Percentiles rank a stretch among this genome's conserved stretches.
These are phyloP conservation scores for Brachyopa scutellaris DNA, from an alignment of 2,888 invertebrate species.

Conservation along the genomic window DNA sequence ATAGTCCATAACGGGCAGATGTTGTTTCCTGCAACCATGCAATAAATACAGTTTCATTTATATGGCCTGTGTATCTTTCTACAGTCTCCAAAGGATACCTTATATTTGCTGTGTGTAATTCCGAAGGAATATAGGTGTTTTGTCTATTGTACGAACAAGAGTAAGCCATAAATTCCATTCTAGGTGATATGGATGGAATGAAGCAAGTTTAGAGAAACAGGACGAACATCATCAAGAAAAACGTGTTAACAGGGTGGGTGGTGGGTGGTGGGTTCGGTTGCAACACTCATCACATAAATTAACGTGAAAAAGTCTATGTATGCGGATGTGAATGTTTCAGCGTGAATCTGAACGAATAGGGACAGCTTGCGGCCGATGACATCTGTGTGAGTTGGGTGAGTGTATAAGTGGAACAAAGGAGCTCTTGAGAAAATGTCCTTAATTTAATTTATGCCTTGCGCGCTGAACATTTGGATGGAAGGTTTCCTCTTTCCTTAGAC, in stretches of 20 bases:
- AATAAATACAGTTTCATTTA: slow-evolving; percentile 57
- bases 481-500: no score
- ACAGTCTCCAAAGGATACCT: slow-evolving; percentile 32
- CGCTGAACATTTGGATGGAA: not conserved
- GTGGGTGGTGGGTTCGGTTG: slow-evolving; percentile 3
- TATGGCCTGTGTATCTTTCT: slow-evolving; percentile 42
- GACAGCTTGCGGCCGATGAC: slow-evolving; percentile 55
- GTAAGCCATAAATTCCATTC: slow-evolving; percentile 65
- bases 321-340: slow-evolving; percentile 42
- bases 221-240: slow-evolving; percentile 55
- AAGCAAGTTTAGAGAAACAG: no score
- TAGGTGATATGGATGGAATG: slow-evolving; percentile 57
- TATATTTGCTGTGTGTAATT: slow-evolving; percentile 21
- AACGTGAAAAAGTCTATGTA: slow-evolving; percentile 53
- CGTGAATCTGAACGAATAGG: slow-evolving; percentile 5
- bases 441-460: not conserved
- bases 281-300: slow-evolving; percentile 70
- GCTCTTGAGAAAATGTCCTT: not conserved
- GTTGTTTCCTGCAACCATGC: slow-evolving; percentile 69
- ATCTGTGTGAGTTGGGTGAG: slow-evolving; percentile 15
- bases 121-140: slow-evolving; percentile 41
- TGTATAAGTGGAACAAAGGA: not conserved
- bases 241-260: slow-evolving; percentile 9
- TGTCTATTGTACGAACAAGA: slow-evolving; percentile 28
- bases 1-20: slow-evolving; percentile 70